Conservation (phyloP, 2,113 vertebrate genomes). For the Chascanopsetta lugubris region DNA sequence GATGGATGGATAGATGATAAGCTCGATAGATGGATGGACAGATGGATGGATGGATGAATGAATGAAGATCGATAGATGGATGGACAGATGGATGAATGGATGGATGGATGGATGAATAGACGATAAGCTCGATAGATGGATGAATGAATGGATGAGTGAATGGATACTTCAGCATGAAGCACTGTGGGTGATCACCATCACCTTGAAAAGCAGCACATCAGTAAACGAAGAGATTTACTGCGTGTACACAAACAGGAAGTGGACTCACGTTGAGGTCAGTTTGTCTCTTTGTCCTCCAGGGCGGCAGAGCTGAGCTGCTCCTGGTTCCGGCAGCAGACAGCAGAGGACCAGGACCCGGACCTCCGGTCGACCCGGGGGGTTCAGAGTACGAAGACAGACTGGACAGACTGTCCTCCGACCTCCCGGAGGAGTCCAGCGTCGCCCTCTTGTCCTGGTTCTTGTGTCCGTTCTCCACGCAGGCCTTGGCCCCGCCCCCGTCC, state of each 20-base stretch:
- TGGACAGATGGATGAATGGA: too few species aligned
- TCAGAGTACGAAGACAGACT: not conserved
- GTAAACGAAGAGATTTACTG: not conserved
- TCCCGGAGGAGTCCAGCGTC: not conserved
- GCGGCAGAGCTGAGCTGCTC: slow-evolving; percentile 65
- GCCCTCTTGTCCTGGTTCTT: slow-evolving; percentile 24
- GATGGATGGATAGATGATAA: too few species aligned
- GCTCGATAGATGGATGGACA: too few species aligned
- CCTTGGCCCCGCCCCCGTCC: slow-evolving; percentile 20
- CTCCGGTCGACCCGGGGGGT: slow-evolving; percentile 4
- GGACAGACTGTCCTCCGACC: slow-evolving; percentile 14
- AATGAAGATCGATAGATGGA: too few species aligned
- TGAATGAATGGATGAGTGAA: too few species aligned
- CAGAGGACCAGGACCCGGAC: not conserved
- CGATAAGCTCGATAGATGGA: too few species aligned
- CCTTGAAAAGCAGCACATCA: not conserved
- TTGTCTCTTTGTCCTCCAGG: slow-evolving; percentile 67
- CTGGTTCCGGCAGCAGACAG: not conserved
- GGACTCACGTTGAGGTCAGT: slow-evolving; percentile 80
- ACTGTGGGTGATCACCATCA: not conserved
- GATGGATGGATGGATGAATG: too few species aligned
- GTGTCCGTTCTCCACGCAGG: slow-evolving; percentile 41
- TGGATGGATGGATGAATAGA: too few species aligned
- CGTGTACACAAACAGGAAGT: not conserved
- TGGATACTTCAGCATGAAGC: not conserved